phyloP scores from a whole-genome alignment of 2,888 invertebrate species.

The Spatulosminthurus flaviceps region DNA sequence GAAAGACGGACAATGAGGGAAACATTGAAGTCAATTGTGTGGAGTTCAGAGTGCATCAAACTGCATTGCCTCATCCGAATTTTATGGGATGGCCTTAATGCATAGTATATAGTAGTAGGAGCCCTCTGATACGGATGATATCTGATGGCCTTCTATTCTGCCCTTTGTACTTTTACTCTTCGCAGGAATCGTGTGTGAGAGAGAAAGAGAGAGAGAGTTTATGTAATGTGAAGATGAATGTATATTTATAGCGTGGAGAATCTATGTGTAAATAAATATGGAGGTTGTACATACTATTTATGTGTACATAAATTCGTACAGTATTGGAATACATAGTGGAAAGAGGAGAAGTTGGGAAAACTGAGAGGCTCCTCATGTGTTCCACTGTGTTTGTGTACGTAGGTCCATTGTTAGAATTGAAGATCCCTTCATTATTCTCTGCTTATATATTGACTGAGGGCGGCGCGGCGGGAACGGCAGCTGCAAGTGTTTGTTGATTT shows the following conservation, averaged over 20 bases:
- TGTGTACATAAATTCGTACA: background rate
- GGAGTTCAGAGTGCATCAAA: conserved; percentile 20
- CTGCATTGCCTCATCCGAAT: background rate
- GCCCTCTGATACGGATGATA: background rate
- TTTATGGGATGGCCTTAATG: background rate
- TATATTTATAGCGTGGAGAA: no score
- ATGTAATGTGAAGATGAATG: no score
- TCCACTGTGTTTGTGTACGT: background rate
- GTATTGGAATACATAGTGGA: background rate
- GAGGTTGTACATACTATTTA: no score
- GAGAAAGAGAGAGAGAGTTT: no score
- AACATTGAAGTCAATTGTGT: conserved; percentile 28
- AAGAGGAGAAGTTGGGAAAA: conserved; percentile 11
- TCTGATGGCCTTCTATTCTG: background rate
- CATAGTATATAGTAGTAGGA: background rate
- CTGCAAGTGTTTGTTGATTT: conserved; percentile 44
- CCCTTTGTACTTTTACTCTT: conserved; percentile 7
- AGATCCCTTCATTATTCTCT: conserved; percentile 24
- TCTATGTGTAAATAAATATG: no score
- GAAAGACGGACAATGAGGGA: conserved; percentile 36
- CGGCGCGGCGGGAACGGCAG: conserved; percentile 19
- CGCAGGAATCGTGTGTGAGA: background rate
- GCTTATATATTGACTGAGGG: background rate
- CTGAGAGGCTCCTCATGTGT: background rate
- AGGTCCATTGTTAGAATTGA: conserved; percentile 19